Evolutionary conservation across 1,140 invertebrate genomes (phyloP).

Genomic region (Drosophila aff.): DNA sequence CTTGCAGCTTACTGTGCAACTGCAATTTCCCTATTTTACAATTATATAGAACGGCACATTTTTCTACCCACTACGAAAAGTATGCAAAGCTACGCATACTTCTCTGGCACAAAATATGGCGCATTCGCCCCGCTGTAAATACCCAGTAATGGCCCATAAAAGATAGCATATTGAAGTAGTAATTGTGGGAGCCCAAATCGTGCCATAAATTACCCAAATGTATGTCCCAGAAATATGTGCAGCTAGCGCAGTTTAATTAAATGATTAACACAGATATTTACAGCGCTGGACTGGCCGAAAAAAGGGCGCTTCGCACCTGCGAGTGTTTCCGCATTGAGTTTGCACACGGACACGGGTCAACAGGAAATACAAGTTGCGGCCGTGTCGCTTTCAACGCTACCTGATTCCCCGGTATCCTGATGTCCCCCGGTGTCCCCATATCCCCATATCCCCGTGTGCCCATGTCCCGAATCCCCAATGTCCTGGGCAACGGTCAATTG

Average conservation of each 20-base stretch:
- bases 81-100: constrained; percentile 2
- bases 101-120: constrained; percentile 13
- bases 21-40: not conserved
- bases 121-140: constrained; percentile 41
- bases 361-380: constrained; percentile 65
- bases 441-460: constrained; percentile 3
- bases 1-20: not conserved
- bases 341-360: constrained; percentile 57
- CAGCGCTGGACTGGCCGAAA: constrained; percentile 38
- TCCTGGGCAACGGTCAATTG: constrained; percentile 74
- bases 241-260: constrained; percentile 72
- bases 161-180: constrained; percentile 50
- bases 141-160: constrained; percentile 49
- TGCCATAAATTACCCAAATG: constrained; percentile 57
- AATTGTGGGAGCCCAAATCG: constrained; percentile 44
- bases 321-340: constrained; percentile 48
- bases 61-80: not conserved
- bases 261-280: constrained; percentile 83
- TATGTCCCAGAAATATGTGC: constrained; percentile 40
- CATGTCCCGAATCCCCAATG: constrained; percentile 26
- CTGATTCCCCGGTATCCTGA: constrained; percentile 14
- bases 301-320: constrained; percentile 38
- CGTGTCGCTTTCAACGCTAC: constrained; percentile 40
- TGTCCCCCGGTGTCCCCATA: constrained; percentile 3
- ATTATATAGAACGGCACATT: not conserved